Conservation (phyloP, 2,888 invertebrate genomes). For the Nomada fabriciana region DNA sequence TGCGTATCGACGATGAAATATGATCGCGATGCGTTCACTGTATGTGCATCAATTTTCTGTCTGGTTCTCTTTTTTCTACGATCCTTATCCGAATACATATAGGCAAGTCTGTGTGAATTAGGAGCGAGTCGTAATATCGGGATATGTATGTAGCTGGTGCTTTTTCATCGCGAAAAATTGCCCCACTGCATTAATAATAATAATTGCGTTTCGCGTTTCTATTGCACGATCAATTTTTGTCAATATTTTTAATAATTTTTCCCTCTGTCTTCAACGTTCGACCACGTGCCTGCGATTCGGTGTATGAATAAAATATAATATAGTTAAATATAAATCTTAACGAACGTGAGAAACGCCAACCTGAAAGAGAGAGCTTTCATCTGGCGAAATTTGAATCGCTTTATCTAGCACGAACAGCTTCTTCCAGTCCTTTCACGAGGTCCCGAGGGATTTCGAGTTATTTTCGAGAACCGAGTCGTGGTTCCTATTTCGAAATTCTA, state of each 20-base stretch:
- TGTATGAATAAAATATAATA: too few relatives aligned
- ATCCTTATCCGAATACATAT: not conserved
- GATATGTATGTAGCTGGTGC: too few relatives aligned
- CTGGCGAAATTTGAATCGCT: conserved; percentile 44
- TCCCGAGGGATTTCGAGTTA: not conserved
- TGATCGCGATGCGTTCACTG: conserved; percentile 17
- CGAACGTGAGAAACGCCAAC: conserved; percentile 44
- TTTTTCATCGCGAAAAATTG: too few relatives aligned
- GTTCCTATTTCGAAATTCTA: too few relatives aligned
- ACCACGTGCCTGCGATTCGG: conserved; percentile 22
- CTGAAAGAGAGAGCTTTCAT: conserved; percentile 17
- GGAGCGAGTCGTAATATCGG: too few relatives aligned
- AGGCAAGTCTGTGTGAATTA: not conserved
- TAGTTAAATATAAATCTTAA: conserved; percentile 36
- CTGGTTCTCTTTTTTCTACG: not conserved
- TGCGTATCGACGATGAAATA: conserved; percentile 57
- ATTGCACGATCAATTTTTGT: too few relatives aligned
- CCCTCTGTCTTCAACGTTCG: conserved; percentile 1
- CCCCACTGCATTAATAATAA: too few relatives aligned
- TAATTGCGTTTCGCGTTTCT: too few relatives aligned
- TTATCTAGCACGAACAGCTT: conserved; percentile 41
- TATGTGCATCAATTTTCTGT: not conserved
- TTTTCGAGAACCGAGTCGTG: not conserved
- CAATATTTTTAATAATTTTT: not conserved
- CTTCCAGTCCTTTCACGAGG: conserved; percentile 16